Evolutionary conservation across 2,113 vertebrate genomes (phyloP).

Genomic region (Tetraodon nigroviridis): DNA sequence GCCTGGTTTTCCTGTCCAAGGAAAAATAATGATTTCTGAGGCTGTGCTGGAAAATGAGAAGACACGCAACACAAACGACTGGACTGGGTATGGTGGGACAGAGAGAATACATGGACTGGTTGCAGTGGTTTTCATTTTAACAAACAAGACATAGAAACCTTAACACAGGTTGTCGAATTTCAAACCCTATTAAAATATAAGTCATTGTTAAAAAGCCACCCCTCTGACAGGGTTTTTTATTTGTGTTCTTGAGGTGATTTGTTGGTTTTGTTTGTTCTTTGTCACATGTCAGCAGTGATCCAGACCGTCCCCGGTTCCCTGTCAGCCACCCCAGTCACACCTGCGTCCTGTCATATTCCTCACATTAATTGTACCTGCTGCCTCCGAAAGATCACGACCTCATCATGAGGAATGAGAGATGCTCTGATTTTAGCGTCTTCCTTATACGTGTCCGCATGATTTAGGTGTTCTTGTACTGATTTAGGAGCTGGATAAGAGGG

Average conservation of each 20-base stretch:
- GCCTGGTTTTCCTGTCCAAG: too few species aligned
- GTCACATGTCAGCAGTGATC: slow-evolving; percentile 25
- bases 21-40: too few species aligned
- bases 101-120: too few species aligned
- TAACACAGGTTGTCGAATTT: too few species aligned
- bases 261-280: slow-evolving; percentile 58
- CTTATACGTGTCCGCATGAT: slow-evolving; percentile 22
- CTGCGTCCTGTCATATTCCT: slow-evolving; percentile 25
- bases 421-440: slow-evolving; percentile 34
- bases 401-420: slow-evolving; percentile 29
- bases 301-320: slow-evolving; percentile 32
- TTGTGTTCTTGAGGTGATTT: slow-evolving; percentile 46
- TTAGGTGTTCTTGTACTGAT: slow-evolving; percentile 26
- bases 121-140: too few species aligned
- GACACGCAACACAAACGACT: too few species aligned
- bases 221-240: too few species aligned
- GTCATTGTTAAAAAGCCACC: too few species aligned
- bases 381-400: slow-evolving; percentile 30
- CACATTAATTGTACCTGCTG: slow-evolving; percentile 33
- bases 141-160: too few species aligned
- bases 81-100: too few species aligned
- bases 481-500: not conserved
- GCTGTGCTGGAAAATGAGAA: too few species aligned
- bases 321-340: slow-evolving; percentile 12
- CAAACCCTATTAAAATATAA: too few species aligned